These are phyloP conservation scores for Tetrapedia diversipes DNA, from an alignment of 2,888 invertebrate genomes.

Conservation along the genomic window DNA sequence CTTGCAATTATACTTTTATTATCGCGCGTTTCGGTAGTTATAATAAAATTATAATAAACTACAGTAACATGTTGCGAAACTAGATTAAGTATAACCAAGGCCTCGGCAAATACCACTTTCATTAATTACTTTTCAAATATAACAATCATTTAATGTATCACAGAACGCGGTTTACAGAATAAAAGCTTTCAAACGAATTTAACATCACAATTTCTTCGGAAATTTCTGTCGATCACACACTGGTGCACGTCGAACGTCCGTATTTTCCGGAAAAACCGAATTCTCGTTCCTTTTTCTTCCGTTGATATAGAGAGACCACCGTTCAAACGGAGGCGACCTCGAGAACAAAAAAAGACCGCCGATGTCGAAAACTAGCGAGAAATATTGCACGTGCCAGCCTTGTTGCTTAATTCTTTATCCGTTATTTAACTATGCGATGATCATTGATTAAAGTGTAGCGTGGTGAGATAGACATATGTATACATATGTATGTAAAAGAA, in stretches of 20 bases:
- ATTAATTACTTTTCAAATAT: conserved; percentile 7
- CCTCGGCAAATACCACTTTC: conserved; percentile 47
- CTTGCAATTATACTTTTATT: conserved; percentile 54
- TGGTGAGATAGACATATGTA: conserved; percentile 8
- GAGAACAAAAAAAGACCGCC: too few relatives aligned
- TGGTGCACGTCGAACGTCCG: background rate
- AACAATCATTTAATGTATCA: conserved; percentile 59
- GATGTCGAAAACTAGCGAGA: background rate
- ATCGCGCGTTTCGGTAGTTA: conserved; percentile 37
- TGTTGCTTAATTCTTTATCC: conserved; percentile 20
- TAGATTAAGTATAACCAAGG: conserved; percentile 55
- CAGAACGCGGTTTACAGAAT: conserved; percentile 48
- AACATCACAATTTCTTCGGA: background rate
- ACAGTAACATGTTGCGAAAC: conserved; percentile 46
- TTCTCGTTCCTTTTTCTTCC: background rate
- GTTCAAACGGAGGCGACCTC: background rate
- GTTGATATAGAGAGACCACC: background rate
- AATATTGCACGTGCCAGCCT: conserved; percentile 19
- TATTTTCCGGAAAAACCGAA: background rate
- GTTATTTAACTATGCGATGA: conserved; percentile 21
- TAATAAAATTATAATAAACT: conserved; percentile 59
- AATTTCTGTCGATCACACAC: background rate
- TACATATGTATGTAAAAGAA: too few relatives aligned
- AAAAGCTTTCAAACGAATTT: conserved; percentile 38
- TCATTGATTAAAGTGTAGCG: conserved; percentile 21